A percentile compares a stretch with the other conserved stretches of the same genome.
Conservation (phyloP, 1,140 invertebrate species). For the Cydia amplana region DNA sequence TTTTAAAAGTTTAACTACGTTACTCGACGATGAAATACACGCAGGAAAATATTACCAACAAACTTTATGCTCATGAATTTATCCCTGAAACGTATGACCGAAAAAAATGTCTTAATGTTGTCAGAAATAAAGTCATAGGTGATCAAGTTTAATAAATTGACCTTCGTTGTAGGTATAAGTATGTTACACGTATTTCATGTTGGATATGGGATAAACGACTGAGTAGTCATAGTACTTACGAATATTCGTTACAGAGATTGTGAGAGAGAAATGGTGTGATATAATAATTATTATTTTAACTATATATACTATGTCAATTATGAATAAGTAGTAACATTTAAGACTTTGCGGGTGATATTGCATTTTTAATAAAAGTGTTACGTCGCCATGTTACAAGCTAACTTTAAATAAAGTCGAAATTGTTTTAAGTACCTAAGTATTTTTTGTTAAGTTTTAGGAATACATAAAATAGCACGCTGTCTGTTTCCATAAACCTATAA, state of each 20-base stretch:
- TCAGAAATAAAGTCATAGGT: not conserved
- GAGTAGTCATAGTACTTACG: not conserved
- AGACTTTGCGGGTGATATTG: too few species aligned
- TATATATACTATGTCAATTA: too few species aligned
- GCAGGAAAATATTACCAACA: conserved; percentile 8
- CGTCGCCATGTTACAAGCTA: too few species aligned
- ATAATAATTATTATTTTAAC: too few species aligned
- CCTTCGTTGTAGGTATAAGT: too few species aligned
- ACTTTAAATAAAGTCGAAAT: too few species aligned
- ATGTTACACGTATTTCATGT: not conserved
- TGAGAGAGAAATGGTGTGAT: too few species aligned
- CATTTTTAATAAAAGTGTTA: too few species aligned
- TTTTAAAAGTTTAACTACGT: conserved; percentile 19
- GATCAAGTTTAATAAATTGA: not conserved
- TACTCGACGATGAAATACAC: not conserved
- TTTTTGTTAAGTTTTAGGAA: too few species aligned
- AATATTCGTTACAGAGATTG: too few species aligned
- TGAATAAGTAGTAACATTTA: too few species aligned
- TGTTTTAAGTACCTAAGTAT: too few species aligned
- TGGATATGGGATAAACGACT: not conserved
- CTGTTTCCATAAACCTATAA: not conserved
- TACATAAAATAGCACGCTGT: not conserved
- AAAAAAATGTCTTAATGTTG: not conserved
- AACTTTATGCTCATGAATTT: not conserved
- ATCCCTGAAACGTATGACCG: not conserved